phyloP scores from a whole-genome alignment of 2,888 invertebrate species.

The Dromius quadrimaculatus region DNA sequence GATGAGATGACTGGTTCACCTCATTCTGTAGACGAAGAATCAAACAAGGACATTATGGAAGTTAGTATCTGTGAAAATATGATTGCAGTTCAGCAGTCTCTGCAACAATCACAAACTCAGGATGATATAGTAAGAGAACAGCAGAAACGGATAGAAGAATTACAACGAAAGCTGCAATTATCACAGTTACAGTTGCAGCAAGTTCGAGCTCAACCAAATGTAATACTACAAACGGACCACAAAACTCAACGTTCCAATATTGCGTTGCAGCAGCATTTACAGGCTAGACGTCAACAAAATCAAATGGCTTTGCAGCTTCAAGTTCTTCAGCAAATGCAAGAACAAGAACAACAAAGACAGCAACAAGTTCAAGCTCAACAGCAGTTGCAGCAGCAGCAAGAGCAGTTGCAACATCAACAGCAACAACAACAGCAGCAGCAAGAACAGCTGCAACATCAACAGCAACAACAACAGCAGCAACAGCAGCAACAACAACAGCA shows the following conservation, averaged over 20 bases:
- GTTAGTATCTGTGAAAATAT: constrained; percentile 45
- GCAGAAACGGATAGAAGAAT: constrained; percentile 87
- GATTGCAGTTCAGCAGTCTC: not conserved
- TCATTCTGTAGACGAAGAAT: constrained; percentile 57
- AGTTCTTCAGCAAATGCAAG: constrained; percentile 71
- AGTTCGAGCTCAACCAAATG: constrained; percentile 66
- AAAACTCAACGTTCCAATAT: constrained; percentile 61
- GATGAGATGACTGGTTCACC: constrained; percentile 60
- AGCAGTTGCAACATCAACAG: constrained; percentile 65
- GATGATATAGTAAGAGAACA: constrained; percentile 88
- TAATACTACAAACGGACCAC: constrained; percentile 62
- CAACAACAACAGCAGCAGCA: constrained; percentile 55
- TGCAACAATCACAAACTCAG: constrained; percentile 56
- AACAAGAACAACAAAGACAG: constrained; percentile 62
- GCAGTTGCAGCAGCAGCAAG: constrained; percentile 63
- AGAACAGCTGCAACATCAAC: constrained; percentile 70
- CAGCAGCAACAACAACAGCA: constrained; percentile 74
- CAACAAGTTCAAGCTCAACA: constrained; percentile 2
- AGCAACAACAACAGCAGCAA: constrained; percentile 70
- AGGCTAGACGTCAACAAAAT: constrained; percentile 68
- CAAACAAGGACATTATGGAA: constrained; percentile 65
- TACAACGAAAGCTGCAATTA: constrained; percentile 84
- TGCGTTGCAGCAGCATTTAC: constrained; percentile 61
- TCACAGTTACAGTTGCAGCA: constrained; percentile 83
- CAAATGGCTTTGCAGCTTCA: constrained; percentile 75